phyloP scores from a whole-genome alignment of 2,113 vertebrate genomes.

The Puma concolor region DNA sequence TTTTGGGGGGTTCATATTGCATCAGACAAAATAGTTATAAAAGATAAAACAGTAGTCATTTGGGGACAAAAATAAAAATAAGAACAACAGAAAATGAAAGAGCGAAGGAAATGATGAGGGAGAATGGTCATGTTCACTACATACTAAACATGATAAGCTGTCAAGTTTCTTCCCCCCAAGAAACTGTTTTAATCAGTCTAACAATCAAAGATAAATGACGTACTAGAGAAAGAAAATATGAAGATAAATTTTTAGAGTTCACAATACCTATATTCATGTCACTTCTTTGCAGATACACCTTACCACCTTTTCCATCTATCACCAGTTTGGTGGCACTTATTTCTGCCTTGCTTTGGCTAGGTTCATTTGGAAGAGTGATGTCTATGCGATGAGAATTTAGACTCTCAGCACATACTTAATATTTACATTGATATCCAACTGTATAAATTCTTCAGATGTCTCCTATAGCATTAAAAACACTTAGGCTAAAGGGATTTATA shows the following conservation, averaged over 20 bases:
- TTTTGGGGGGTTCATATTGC: background rate
- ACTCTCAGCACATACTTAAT: background rate
- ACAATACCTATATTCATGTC: background rate
- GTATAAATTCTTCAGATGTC: background rate
- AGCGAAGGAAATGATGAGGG: background rate
- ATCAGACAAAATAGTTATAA: background rate
- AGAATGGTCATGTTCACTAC: background rate
- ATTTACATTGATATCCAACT: background rate
- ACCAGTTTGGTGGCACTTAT: background rate
- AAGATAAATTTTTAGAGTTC: background rate
- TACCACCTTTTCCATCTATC: background rate
- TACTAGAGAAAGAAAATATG: background rate
- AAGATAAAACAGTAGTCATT: background rate
- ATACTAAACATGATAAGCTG: background rate
- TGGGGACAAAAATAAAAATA: background rate
- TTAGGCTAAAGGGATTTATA: background rate
- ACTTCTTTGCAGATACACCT: background rate
- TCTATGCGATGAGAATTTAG: background rate
- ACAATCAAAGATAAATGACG: background rate
- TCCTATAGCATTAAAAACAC: background rate
- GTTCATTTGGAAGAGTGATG: background rate
- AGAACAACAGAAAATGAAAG: background rate
- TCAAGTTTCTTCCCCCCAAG: background rate
- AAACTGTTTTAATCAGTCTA: background rate
- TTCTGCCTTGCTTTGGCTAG: background rate